Evolutionary conservation across 2,113 vertebrate species (phyloP).

Genomic region (Panurus biarmicus): DNA sequence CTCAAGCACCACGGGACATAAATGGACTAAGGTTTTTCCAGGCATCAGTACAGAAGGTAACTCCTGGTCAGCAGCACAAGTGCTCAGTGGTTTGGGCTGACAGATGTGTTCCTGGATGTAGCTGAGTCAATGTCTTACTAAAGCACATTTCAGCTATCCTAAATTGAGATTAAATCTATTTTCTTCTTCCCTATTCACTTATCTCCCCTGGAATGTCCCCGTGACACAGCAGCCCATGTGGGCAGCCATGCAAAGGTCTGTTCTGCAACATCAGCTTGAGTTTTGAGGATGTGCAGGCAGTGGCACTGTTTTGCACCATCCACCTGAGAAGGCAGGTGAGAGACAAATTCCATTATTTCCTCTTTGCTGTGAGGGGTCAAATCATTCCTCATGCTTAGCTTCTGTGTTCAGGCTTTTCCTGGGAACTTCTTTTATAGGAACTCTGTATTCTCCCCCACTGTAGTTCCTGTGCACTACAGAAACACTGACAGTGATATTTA

Average conservation of each 20-base stretch:
- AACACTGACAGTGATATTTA: neutral
- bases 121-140: neutral
- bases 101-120: neutral
- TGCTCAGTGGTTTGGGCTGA: neutral
- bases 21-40: neutral
- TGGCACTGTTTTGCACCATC: neutral
- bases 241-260: neutral
- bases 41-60: neutral
- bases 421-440: neutral
- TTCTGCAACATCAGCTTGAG: neutral
- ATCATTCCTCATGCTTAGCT: neutral
- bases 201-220: neutral
- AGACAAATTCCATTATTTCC: rapidly evolving
- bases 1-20: neutral
- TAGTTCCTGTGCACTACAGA: neutral
- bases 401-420: neutral
- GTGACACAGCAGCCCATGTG: neutral
- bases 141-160: neutral
- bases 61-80: neutral
- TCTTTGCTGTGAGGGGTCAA: neutral
- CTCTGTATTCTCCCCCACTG: neutral
- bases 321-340: neutral
- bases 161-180: neutral
- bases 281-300: neutral
- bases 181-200: neutral